Base-by-base conservation (phyloP, 2,888 invertebrate genomes). In the Quadroppia sp. region DNA sequence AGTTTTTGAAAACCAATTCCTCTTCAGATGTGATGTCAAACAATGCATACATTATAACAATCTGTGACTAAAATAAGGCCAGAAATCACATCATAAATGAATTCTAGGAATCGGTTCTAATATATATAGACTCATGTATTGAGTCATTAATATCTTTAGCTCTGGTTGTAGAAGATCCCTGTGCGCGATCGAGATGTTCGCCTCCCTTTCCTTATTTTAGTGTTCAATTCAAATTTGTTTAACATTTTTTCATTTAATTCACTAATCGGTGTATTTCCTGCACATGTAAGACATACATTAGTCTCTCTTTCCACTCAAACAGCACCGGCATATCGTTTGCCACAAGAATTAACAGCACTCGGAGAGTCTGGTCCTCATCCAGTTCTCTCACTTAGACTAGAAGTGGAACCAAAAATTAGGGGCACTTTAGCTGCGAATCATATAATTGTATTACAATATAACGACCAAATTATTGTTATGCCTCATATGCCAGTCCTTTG, bases 251-350 rank as follows among this genome's bases (percentile, higher is more conserved):
- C 53, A 53, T 53, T 53, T 53, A 53, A 28, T 53, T 53, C 17
- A 28, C 53, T 53, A 53, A 53, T 53, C 53, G 53, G 53, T 53
- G 53, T 53, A 53, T 53, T 53, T 53, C 53, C 53, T 53, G 53
- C 53, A 53, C 53, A 53, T 53, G 53, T 53, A 53, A 53, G 53
- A 53, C 17, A 53, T 53, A 23, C 53, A 53, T 53, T 53, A 53
- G n/a, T n/a, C n/a, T n/a, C n/a, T n/a, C n/a, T n/a, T n/a, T n/a
- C n/a, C n/a, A n/a, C n/a, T n/a, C n/a, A n/a, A n/a, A 28, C 23
- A 53, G 17, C 2, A 28, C 53, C 2, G 13, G 53, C 23, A 53
- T 7, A 53, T 53, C 20, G 20, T 15, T 36, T 17, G 45, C 15
- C 45, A 53, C 25, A 53, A 53, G 53, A 53, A 53, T 13, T 53